Conservation (phyloP, 2,888 invertebrate species). For the Corbicula japonica region DNA sequence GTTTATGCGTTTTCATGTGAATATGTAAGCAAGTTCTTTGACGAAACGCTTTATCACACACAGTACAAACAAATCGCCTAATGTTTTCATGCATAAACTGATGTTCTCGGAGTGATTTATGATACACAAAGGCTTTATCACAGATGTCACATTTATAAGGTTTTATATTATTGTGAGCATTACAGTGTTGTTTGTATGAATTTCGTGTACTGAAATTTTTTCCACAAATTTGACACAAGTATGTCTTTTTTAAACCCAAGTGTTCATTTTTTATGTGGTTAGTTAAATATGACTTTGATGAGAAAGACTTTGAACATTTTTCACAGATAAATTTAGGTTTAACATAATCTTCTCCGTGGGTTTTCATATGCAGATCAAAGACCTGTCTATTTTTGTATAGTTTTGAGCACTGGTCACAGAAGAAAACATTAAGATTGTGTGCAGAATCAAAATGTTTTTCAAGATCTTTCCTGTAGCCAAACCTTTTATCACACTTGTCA, state of each 20-base stretch:
- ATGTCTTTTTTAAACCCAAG: conserved; percentile 74
- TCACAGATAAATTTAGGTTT: conserved; percentile 76
- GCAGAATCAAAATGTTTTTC: conserved; percentile 72
- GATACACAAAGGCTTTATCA: conserved; percentile 78
- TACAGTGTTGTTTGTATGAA: conserved; percentile 79
- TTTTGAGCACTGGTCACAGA: conserved; percentile 80
- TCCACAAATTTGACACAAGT: conserved; percentile 80
- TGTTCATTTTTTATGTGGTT: conserved; percentile 78
- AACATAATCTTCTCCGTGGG: conserved; percentile 74
- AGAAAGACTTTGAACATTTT: conserved; percentile 75
- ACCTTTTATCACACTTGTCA: conserved; percentile 74
- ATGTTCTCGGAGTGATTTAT: conserved; percentile 82
- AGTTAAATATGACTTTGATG: conserved; percentile 76
- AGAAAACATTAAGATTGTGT: conserved; percentile 63
- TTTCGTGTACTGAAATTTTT: conserved; percentile 80
- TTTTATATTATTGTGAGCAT: conserved; percentile 78
- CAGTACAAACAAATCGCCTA: conserved; percentile 84
- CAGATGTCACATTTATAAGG: conserved; percentile 81
- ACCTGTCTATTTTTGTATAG: conserved; percentile 73
- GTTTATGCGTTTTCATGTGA: conserved; percentile 86
- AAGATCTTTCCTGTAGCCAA: conserved; percentile 75
- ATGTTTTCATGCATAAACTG: conserved; percentile 84
- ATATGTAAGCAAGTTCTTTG: conserved; percentile 86
- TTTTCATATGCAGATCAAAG: conserved; percentile 72
- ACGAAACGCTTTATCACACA: conserved; percentile 85